These are phyloP conservation scores for Orchesella flavescens DNA, from an alignment of 2,888 invertebrate genomes.

Conservation along the genomic window DNA sequence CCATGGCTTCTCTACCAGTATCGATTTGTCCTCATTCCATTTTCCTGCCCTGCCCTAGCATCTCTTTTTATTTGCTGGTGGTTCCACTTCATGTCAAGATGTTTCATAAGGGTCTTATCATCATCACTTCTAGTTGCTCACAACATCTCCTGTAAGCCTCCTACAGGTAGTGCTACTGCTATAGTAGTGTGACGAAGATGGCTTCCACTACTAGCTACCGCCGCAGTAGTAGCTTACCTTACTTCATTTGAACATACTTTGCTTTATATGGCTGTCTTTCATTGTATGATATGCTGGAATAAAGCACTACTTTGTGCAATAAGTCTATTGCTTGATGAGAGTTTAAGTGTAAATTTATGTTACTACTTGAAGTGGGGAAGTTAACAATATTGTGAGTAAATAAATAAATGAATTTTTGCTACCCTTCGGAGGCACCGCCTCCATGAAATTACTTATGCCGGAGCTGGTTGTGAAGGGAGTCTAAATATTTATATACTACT, in stretches of 20 bases:
- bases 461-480: too few species aligned
- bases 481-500: too few species aligned
- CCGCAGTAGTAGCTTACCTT: too few species aligned
- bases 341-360: background rate
- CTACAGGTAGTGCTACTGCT: conserved; percentile 35
- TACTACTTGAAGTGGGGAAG: background rate
- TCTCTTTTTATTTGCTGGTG: conserved; percentile 35
- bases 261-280: too few species aligned
- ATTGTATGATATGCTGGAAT: conserved; percentile 3
- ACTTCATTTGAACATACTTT: too few species aligned
- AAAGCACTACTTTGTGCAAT: background rate
- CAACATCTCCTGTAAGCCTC: conserved; percentile 2
- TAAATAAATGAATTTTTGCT: too few species aligned
- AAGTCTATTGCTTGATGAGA: conserved; percentile 6
- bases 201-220: too few species aligned
- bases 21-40: conserved; percentile 68
- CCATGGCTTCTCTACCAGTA: conserved; percentile 57
- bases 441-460: too few species aligned
- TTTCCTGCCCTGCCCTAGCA: conserved; percentile 56
- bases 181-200: background rate
- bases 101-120: conserved; percentile 50
- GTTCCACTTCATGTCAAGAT: conserved; percentile 57
- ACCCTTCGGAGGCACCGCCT: too few species aligned
- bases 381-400: background rate
- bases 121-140: conserved; percentile 21